These are phyloP conservation scores for Kradibia gibbosae DNA, from an alignment of 1,140 invertebrate species.

Conservation along the genomic window DNA sequence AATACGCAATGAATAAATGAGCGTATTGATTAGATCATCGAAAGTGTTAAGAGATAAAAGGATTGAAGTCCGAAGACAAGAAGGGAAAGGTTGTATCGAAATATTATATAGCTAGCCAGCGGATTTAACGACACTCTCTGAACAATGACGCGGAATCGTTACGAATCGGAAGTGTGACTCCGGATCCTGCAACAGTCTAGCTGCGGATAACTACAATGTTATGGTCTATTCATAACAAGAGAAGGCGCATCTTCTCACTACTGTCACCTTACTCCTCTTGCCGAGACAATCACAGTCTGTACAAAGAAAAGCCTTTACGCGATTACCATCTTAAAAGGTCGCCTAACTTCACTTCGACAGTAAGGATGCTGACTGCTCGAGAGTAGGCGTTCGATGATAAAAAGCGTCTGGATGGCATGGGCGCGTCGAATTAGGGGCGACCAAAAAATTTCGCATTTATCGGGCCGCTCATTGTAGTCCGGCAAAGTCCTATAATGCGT, in stretches of 20 bases:
- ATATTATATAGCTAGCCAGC: constrained; percentile 27
- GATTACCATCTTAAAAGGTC: not conserved
- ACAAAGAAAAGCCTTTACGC: constrained; percentile 55
- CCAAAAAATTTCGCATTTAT: too few relatives aligned
- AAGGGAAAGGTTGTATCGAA: constrained; percentile 19
- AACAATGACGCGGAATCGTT: constrained; percentile 50
- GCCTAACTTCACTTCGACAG: too few relatives aligned
- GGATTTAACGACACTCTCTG: constrained; percentile 43
- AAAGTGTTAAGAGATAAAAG: constrained; percentile 20
- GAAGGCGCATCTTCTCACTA: too few relatives aligned
- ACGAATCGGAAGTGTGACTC: constrained; percentile 43
- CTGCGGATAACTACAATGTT: too few relatives aligned
- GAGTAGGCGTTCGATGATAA: not conserved
- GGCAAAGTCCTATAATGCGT: too few relatives aligned
- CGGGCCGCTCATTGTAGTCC: too few relatives aligned
- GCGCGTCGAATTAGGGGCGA: too few relatives aligned
- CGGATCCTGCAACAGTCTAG: too few relatives aligned
- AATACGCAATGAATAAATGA: not conserved
- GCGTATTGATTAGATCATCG: not conserved
- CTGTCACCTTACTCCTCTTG: not conserved
- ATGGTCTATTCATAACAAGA: too few relatives aligned
- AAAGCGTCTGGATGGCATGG: too few relatives aligned
- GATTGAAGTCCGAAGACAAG: constrained; percentile 48
- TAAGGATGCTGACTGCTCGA: too few relatives aligned
- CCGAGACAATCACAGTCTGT: constrained; percentile 62